A percentile compares a stretch with the other conserved stretches of the same genome.
phyloP scores from a whole-genome alignment of 2,113 vertebrate genomes.

The Otis tarda region DNA sequence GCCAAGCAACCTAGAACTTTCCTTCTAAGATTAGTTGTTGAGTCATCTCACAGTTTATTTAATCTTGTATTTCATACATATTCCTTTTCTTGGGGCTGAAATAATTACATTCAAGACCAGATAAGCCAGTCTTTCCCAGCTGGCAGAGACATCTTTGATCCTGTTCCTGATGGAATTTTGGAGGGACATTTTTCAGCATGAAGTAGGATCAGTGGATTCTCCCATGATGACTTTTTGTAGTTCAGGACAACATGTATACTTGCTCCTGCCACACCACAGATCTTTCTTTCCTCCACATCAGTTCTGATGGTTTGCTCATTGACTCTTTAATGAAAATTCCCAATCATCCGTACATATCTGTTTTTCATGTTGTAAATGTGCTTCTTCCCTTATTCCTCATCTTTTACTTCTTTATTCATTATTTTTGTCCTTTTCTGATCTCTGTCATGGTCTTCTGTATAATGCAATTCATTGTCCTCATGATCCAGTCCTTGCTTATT shows the following conservation, averaged over 20 bases:
- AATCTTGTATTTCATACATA: not conserved
- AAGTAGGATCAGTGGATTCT: not conserved
- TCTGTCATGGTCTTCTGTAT: not conserved
- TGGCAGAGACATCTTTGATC: not conserved
- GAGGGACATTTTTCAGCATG: not conserved
- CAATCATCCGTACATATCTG: not conserved
- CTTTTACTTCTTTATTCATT: not conserved
- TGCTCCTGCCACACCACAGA: not conserved
- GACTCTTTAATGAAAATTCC: not conserved
- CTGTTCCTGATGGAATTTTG: not conserved
- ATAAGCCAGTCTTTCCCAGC: not conserved
- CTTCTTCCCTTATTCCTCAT: not conserved
- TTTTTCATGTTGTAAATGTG: not conserved
- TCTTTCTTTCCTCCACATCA: not conserved
- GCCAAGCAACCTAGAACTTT: not conserved
- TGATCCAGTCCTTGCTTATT: not conserved
- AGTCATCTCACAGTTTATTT: not conserved
- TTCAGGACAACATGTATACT: not conserved
- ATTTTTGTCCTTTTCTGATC: not conserved
- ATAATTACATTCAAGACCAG: not conserved
- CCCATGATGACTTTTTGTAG: not conserved
- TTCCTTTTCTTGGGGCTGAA: not conserved
- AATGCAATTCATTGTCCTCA: not conserved
- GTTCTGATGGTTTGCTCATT: not conserved
- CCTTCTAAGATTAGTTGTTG: not conserved